Conservation (phyloP, 2,888 invertebrate species). For the Sinelater perroti region DNA sequence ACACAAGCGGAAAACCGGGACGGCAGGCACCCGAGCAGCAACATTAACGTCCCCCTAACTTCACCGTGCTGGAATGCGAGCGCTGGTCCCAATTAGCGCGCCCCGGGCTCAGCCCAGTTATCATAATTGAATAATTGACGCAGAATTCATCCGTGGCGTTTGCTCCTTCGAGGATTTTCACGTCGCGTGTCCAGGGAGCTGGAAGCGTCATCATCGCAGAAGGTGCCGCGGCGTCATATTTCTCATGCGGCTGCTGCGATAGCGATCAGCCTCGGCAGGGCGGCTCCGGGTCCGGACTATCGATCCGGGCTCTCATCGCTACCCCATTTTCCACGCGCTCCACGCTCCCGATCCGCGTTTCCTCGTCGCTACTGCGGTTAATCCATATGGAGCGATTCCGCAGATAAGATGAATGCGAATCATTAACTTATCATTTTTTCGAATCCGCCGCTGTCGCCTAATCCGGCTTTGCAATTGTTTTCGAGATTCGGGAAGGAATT, state of each 20-base stretch:
- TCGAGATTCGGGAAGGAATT: no score
- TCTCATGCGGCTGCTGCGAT: constrained; percentile 48
- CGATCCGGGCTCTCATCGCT: constrained; percentile 42
- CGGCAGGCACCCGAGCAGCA: constrained; percentile 16
- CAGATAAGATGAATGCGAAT: constrained; percentile 27
- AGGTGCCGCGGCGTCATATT: constrained; percentile 45
- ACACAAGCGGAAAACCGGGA: constrained; percentile 7
- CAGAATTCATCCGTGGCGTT: constrained; percentile 9
- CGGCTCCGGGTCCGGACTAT: constrained; percentile 43
- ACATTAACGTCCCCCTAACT: constrained; percentile 13
- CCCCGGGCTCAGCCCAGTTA: constrained; percentile 12
- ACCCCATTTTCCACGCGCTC: constrained; percentile 40
- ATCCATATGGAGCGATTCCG: constrained; percentile 30
- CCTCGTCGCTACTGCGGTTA: constrained; percentile 27
- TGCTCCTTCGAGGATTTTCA: constrained; percentile 1
- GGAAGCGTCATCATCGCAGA: constrained; percentile 22
- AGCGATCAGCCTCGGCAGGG: constrained; percentile 47
- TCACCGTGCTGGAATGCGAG: constrained; percentile 8
- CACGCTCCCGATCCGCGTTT: constrained; percentile 20
- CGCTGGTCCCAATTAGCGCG: constrained; percentile 16
- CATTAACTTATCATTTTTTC: constrained; percentile 29
- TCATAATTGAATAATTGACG: constrained; percentile 25
- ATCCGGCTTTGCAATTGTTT: constrained; percentile 12
- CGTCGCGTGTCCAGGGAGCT: constrained; percentile 15
- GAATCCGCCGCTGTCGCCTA: constrained; percentile 8